A percentile compares a stretch with the other conserved stretches of the same genome.
These are phyloP conservation scores for Haliclona indistincta DNA, from an alignment of 37 sponge, comb jelly and placozoan genomes.

Conservation along the genomic window DNA sequence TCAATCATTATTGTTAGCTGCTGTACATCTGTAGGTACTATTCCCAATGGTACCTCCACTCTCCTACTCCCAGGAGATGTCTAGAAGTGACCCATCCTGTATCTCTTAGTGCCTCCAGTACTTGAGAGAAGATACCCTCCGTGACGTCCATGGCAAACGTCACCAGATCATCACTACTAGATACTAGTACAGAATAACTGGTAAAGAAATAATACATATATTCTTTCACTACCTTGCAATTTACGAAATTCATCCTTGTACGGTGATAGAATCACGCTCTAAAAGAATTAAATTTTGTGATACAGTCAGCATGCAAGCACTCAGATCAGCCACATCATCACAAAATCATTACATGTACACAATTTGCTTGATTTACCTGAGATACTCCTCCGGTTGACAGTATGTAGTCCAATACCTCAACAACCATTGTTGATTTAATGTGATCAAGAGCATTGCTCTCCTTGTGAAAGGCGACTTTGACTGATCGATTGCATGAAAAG, in stretches of 20 bases:
- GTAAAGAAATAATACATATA: slow-evolving; percentile 2
- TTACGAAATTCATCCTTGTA: too few species aligned
- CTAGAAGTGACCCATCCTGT: slow-evolving; percentile 56
- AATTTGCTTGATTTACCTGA: not conserved
- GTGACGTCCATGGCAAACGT: slow-evolving; percentile 1
- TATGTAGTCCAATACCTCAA: slow-evolving; percentile 49
- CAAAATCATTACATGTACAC: not conserved
- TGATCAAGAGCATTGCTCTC: slow-evolving; percentile 15
- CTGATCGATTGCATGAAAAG: too few species aligned
- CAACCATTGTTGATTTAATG: slow-evolving; percentile 37
- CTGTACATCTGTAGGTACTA: too few species aligned
- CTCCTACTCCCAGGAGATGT: slow-evolving; percentile 39
- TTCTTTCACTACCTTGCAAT: not conserved
- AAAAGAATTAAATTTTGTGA: not conserved
- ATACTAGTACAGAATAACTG: not conserved
- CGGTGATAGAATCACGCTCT: not conserved
- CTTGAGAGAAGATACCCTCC: not conserved
- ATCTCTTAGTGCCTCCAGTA: slow-evolving; percentile 2
- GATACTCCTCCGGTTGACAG: not conserved
- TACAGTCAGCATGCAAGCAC: too few species aligned
- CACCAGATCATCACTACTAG: slow-evolving; percentile 1
- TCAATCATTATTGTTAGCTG: too few species aligned
- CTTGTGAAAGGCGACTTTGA: slow-evolving; percentile 25
- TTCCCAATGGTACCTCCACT: slow-evolving; percentile 54
- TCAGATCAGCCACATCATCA: too few species aligned